Evolutionary conservation across 2,888 invertebrate genomes (phyloP).

Genomic region (Tetranychus truncatus): DNA sequence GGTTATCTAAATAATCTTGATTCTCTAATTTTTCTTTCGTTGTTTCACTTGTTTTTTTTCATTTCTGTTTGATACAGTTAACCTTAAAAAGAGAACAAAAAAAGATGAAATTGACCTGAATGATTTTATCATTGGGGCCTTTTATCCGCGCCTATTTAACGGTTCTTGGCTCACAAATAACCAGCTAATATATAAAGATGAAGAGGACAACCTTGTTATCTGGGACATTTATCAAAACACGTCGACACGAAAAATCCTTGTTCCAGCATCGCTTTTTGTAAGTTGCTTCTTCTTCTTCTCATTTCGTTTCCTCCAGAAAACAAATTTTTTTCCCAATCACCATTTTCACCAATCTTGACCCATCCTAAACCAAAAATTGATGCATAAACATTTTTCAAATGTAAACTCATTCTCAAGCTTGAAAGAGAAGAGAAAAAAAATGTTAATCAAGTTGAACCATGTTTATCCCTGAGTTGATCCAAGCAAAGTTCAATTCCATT

Average conservation of each 20-base stretch:
- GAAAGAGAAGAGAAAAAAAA: no score
- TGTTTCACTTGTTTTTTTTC: not conserved
- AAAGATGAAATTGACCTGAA: slow-evolving; percentile 24
- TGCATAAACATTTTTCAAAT: no score
- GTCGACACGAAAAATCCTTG: slow-evolving; percentile 1
- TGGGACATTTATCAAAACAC: slow-evolving; percentile 14
- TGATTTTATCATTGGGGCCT: slow-evolving; percentile 24
- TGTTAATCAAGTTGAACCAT: no score
- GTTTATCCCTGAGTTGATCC: no score
- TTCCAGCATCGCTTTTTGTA: slow-evolving; percentile 16
- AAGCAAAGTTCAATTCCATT: no score
- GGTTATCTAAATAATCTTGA: not conserved
- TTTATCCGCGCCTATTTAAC: slow-evolving; percentile 24
- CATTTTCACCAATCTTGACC: not conserved
- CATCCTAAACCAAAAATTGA: no score
- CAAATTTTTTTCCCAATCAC: not conserved
- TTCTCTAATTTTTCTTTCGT: not conserved
- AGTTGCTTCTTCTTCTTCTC: not conserved
- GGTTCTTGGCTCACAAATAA: slow-evolving; percentile 25
- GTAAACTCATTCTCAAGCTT: no score
- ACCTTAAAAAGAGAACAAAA: slow-evolving; percentile 11
- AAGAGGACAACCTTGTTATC: slow-evolving; percentile 15
- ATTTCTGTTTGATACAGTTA: slow-evolving; percentile 11
- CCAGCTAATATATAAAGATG: slow-evolving; percentile 16
- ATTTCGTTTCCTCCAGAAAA: not conserved